Evolutionary conservation across 2,113 vertebrate genomes (phyloP).

Genomic region (Paratilapia polleni): DNA sequence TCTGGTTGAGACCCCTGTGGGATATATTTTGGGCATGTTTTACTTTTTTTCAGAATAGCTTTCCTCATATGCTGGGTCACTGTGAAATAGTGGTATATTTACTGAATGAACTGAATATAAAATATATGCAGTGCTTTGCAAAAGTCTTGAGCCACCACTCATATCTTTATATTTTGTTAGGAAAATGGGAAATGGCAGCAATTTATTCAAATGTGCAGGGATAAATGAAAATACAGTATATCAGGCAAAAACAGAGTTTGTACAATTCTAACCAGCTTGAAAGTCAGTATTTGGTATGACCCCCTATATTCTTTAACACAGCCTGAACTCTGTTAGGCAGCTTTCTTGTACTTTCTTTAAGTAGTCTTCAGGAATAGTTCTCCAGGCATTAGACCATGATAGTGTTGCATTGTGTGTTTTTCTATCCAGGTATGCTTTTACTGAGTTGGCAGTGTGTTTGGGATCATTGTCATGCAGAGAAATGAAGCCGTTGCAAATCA

Average conservation of each 20-base stretch:
- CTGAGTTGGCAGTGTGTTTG: neutral
- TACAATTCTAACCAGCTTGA: neutral
- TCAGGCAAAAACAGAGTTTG: neutral
- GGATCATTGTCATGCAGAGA: neutral
- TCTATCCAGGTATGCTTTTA: neutral
- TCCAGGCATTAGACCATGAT: no score
- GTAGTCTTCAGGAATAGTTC: neutral
- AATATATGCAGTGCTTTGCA: neutral
- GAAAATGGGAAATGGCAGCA: neutral
- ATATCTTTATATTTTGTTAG: neutral
- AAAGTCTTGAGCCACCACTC: neutral
- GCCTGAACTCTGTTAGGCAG: neutral
- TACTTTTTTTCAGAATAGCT: conserved; percentile 1
- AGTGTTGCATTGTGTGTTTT: no score
- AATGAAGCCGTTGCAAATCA: no score
- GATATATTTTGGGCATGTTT: conserved; percentile 19
- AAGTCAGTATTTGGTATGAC: neutral
- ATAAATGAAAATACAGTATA: neutral
- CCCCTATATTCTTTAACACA: no score
- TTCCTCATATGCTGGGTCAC: neutral
- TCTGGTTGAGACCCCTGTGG: conserved; percentile 46
- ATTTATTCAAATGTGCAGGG: neutral
- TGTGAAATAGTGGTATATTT: neutral
- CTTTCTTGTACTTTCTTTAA: neutral
- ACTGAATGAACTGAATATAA: neutral